Base-by-base conservation (phyloP, 37 sponge, comb jelly and placozoan species). In the Aplysina aerophoba region DNA sequence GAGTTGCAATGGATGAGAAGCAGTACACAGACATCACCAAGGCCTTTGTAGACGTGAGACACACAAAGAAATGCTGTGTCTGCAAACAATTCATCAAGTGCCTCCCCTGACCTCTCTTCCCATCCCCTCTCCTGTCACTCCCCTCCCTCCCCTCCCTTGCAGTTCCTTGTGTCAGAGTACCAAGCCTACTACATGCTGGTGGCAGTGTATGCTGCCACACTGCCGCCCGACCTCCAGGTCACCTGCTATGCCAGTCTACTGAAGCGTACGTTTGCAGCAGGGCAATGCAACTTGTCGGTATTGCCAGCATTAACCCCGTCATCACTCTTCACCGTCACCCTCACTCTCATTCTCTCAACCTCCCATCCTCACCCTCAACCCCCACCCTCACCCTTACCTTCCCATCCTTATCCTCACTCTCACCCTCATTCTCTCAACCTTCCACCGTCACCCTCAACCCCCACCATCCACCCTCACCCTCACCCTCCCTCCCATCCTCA, bases 191-290 rank as follows among this genome's bases (percentile, higher is more conserved):
- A 75, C 54, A 53, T 50, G 14, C 73, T 83, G 35, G 95, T 94
- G 27, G 95, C 95, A 20, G 83, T 87, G 25, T 94, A 94, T 59
- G 38, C 88, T n/a, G 81, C 90, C 17, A 33, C 67, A 5, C 86
- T 94, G 19, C 85, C 87, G 44, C 28, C 78, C 66, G 75, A 80
- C 58, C 64, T 56, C 21, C 95, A 94, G 40, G 59, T 94, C 81
- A 83, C 74, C 28, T 89, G 87, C 67, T 94, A 94, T 66, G 89
- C 95, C 25, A 25, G 59, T 16, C 87, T 94, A 20, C 85, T 94
- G 37, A 82, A 86, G 75, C 83, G 93, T 91, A 21, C 17, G 82
- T 63, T 36, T n/a, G n/a, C n/a, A n/a, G n/a, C n/a, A n/a, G n/a
- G n/a, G n/a, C n/a, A n/a, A n/a, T n/a, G n/a, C n/a, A n/a, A n/a